These are phyloP conservation scores for Brassicogethes aeneus DNA, from an alignment of 2,888 invertebrate species.

Conservation along the genomic window DNA sequence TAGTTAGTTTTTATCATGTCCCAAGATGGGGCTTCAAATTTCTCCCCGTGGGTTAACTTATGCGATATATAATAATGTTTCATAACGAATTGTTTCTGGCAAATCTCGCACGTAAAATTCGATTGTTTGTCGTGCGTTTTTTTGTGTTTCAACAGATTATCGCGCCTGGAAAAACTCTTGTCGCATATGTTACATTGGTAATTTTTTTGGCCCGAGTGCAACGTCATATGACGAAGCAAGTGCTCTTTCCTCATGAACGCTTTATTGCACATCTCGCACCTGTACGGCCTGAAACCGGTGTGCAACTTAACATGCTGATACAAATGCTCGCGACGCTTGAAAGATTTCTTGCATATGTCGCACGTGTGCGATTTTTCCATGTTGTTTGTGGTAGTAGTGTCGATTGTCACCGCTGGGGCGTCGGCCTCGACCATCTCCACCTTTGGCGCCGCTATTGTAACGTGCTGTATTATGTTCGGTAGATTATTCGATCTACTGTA, in stretches of 20 bases:
- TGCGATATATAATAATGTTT: conserved; percentile 59
- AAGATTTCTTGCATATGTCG: conserved; percentile 52
- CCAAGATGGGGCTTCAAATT: conserved; percentile 6
- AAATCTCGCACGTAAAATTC: conserved; percentile 55
- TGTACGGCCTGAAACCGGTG: conserved; percentile 57
- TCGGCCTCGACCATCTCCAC: too few relatives aligned
- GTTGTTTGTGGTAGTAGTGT: background rate
- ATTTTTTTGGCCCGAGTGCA: conserved; percentile 60
- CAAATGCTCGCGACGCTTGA: conserved; percentile 60
- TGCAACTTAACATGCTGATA: conserved; percentile 60
- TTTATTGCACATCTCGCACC: conserved; percentile 55
- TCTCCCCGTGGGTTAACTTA: conserved; percentile 42
- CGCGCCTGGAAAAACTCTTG: conserved; percentile 47
- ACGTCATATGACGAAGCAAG: conserved; percentile 54
- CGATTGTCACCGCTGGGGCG: background rate
- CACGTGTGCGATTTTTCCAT: conserved; percentile 38
- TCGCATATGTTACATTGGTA: conserved; percentile 51
- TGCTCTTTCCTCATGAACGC: conserved; percentile 63
- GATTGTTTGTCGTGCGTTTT: conserved; percentile 49
- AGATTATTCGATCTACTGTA: conserved; percentile 7
- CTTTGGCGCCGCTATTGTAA: too few relatives aligned
- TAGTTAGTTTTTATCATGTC: conserved; percentile 1
- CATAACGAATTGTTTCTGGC: conserved; percentile 56
- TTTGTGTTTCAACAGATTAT: conserved; percentile 51
- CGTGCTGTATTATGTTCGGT: too few relatives aligned